These are phyloP conservation scores for Nasonovia ribisnigri DNA, from an alignment of 2,888 invertebrate species.

Conservation along the genomic window DNA sequence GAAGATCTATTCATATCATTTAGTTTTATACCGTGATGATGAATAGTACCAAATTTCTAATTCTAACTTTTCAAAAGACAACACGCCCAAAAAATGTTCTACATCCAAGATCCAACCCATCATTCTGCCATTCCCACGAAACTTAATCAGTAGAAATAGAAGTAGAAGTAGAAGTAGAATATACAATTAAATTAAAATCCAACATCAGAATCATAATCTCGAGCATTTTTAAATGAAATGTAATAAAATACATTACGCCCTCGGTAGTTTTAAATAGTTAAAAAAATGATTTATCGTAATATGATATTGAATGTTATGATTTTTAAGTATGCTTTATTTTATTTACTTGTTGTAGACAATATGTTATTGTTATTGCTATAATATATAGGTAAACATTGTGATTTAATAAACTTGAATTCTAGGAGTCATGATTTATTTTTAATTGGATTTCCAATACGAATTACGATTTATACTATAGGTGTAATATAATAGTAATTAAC, in stretches of 20 bases:
- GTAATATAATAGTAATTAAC: not conserved
- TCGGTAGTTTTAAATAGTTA: not conserved
- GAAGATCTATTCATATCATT: not conserved
- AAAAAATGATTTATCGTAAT: conserved; percentile 16
- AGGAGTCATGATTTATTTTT: not conserved
- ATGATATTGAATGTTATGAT: not conserved
- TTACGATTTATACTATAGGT: too few species aligned
- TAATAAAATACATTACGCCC: conserved; percentile 15
- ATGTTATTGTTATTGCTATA: not conserved
- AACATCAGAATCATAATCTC: not conserved
- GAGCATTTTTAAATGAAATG: not conserved
- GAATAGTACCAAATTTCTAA: not conserved
- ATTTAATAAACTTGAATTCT: not conserved
- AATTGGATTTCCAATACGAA: not conserved
- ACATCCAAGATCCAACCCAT: not conserved
- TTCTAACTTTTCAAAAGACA: not conserved
- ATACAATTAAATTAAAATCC: not conserved
- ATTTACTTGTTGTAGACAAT: not conserved
- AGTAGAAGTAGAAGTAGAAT: too few species aligned
- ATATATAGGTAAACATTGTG: too few species aligned
- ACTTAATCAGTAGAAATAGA: not conserved
- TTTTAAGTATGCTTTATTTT: not conserved
- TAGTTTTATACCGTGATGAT: not conserved
- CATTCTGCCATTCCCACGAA: not conserved
- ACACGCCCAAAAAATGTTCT: not conserved